A percentile compares a stretch with the other conserved stretches of the same genome.
Conservation (phyloP, 1,140 invertebrate genomes). For the Mylabris phalerata region DNA sequence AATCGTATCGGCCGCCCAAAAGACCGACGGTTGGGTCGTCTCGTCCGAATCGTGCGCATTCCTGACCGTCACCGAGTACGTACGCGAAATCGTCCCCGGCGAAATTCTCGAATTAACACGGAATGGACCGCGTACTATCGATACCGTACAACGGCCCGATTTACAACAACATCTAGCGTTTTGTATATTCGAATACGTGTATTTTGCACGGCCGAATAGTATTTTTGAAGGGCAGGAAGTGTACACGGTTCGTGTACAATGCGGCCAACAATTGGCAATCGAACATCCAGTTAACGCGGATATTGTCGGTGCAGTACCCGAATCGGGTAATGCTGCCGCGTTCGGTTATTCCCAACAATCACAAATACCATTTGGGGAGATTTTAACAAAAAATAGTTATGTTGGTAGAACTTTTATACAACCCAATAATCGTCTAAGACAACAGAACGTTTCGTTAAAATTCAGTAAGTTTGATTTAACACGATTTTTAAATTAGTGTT, state of each 20-base stretch:
- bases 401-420: constrained; percentile 97
- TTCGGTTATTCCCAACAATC: constrained; percentile 85
- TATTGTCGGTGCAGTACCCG: constrained; percentile 92
- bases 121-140: constrained; percentile 75
- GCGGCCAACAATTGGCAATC: constrained; percentile 80
- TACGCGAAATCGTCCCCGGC: constrained; percentile 81
- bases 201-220: constrained; percentile 91
- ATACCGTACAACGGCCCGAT: constrained; percentile 69
- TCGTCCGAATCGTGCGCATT: constrained; percentile 96
- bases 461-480: constrained; percentile 50
- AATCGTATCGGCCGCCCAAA: constrained; percentile 62
- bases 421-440: constrained; percentile 80
- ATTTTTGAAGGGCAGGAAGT: constrained; percentile 93
- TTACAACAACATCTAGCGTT: constrained; percentile 72
- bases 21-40: constrained; percentile 83
- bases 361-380: constrained; percentile 84
- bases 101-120: constrained; percentile 91
- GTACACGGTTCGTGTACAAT: constrained; percentile 87
- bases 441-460: constrained; percentile 92
- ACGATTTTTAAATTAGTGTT: background rate
- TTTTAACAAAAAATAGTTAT: constrained; percentile 93
- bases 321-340: constrained; percentile 93
- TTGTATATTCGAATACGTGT: constrained; percentile 99
- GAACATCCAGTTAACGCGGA: constrained; percentile 88
- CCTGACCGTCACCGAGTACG: constrained; percentile 79